Base-by-base conservation (phyloP, 2,888 invertebrate species). In the Tuberolachnus salignus region DNA sequence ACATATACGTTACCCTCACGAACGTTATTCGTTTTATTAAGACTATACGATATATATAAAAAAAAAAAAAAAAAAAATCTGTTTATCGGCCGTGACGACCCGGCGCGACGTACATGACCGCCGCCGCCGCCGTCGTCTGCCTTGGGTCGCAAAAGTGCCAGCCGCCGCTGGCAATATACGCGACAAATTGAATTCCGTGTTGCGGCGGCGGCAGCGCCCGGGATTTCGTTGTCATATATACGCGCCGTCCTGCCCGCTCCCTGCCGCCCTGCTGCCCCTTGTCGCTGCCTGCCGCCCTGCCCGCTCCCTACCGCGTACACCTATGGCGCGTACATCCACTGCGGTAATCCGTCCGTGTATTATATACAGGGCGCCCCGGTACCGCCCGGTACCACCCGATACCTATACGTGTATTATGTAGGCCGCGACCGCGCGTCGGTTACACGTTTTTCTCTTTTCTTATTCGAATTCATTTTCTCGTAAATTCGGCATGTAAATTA, bases 141-240 rank as follows among this genome's bases (percentile, higher is more conserved):
- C 51, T 14, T 2, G n/a, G 16, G 13, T n/a, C 16, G 34, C 14
- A 10, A 64, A 64, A 19, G n/a, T 19, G 53, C 21, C 34, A 3
- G 19, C 21, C 23, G n/a, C 34, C 21, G 44, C 34, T 16, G 3
- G 57, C 34, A 4, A 6, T 34, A 6, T 34, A 57, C 19, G 70
- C 44, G 23, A 16, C 23, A 57, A 71, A 71, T 71, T 71, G 57
- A 57, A 71, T 71, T 71, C 57, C 44, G 42, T 34, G n/a, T n/a
- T 9, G 57, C 70, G 44, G 55, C 19, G 9, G 57, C 16, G 70
- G 16, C n/a, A 10, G 57, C 70, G 44, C 70, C 19, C 13, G 57
- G 23, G 70, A 71, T 71, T 71, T 57, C 23, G 57, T 71, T 57
- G 57, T 44, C 19, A 71, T 57, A 49, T 49, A 16, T 13, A 13